Percentiles rank a stretch among this genome's conserved stretches.
Conservation (phyloP, 2,888 invertebrate genomes). For the Drosophila cognata region DNA sequence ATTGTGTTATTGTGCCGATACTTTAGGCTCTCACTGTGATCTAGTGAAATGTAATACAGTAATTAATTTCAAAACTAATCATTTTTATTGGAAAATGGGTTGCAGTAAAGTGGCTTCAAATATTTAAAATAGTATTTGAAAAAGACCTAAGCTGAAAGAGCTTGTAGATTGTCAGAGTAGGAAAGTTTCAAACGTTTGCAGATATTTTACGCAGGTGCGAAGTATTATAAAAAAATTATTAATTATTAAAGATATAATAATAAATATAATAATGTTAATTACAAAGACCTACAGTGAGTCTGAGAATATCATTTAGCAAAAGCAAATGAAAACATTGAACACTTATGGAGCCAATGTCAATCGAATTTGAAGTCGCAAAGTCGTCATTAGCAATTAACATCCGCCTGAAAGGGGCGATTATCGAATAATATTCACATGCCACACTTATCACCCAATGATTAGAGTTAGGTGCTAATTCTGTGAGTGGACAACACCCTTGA, state of each 20-base stretch:
- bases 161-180: neutral
- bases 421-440: slow-evolving; percentile 6
- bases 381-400: slow-evolving; percentile 46
- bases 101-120: neutral
- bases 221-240: neutral
- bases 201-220: neutral
- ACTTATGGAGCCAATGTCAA: slow-evolving; percentile 43
- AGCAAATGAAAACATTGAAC: slow-evolving; percentile 15
- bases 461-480: slow-evolving; percentile 43
- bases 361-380: slow-evolving; percentile 38
- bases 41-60: neutral
- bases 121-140: neutral
- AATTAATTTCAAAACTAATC: neutral
- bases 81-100: neutral
- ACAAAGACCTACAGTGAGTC: neutral
- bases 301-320: neutral
- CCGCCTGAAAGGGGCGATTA: slow-evolving; percentile 2
- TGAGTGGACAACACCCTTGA: neutral
- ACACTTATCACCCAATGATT: slow-evolving; percentile 61
- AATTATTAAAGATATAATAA: neutral
- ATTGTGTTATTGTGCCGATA: neutral
- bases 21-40: neutral
- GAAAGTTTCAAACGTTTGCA: neutral
- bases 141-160: neutral
- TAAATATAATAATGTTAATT: slow-evolving; percentile 41